Percentiles rank a stretch among this genome's conserved stretches.
Conservation (phyloP, 2,113 vertebrate genomes). For the Chascanopsetta lugubris region DNA sequence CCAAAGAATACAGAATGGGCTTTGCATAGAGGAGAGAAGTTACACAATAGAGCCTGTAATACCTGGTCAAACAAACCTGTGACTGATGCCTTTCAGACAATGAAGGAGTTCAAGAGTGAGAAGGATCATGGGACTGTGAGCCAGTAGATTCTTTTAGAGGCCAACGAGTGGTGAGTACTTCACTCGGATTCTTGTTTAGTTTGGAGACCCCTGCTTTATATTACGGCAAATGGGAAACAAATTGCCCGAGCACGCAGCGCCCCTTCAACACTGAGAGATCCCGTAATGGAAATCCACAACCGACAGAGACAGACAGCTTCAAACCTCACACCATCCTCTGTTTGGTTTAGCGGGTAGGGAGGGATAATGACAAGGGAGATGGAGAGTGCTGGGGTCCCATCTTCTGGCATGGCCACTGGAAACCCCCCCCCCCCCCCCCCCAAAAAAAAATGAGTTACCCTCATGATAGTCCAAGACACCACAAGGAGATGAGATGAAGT, state of each 20-base stretch:
- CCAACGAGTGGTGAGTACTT: slow-evolving; percentile 30
- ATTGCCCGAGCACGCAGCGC: slow-evolving; percentile 66
- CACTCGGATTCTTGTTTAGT: slow-evolving; percentile 62
- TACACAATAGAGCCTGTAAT: slow-evolving; percentile 66
- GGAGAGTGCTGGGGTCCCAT: slow-evolving; percentile 35
- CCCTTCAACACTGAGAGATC: slow-evolving; percentile 55
- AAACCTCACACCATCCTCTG: slow-evolving; percentile 45
- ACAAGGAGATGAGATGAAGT: slow-evolving; percentile 60
- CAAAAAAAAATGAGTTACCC: slow-evolving; percentile 67
- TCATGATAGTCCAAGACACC: slow-evolving; percentile 69
- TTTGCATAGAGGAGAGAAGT: slow-evolving; percentile 56
- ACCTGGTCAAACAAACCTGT: slow-evolving; percentile 73
- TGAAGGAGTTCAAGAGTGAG: slow-evolving; percentile 54
- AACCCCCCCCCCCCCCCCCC: slow-evolving; percentile 50
- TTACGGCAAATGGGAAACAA: slow-evolving; percentile 76
- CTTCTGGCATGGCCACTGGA: slow-evolving; percentile 48
- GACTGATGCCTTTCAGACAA: slow-evolving; percentile 67
- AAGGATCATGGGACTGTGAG: slow-evolving; percentile 46
- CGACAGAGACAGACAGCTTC: slow-evolving; percentile 25
- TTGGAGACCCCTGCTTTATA: slow-evolving; percentile 63
- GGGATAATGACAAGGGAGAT: slow-evolving; percentile 36
- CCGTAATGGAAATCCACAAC: slow-evolving; percentile 54
- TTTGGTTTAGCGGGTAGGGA: slow-evolving; percentile 48
- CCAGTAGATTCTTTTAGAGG: slow-evolving; percentile 46
- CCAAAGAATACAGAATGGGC: slow-evolving; percentile 71